These are phyloP conservation scores for Capitulum mitella DNA, from an alignment of 2,888 invertebrate genomes.

Conservation along the genomic window DNA sequence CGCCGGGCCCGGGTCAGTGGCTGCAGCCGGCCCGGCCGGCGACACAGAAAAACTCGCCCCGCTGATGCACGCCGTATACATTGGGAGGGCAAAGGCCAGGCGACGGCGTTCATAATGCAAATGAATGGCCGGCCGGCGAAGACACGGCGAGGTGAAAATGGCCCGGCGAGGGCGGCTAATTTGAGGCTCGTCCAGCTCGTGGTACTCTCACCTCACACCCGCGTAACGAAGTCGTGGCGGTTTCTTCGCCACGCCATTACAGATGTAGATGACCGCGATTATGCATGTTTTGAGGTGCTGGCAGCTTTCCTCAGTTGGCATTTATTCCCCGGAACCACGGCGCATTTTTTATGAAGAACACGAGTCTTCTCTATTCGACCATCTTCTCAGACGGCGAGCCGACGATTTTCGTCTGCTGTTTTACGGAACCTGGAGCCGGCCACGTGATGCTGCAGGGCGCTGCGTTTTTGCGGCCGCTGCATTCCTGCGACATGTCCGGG, in stretches of 20 bases:
- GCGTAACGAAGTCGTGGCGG: neutral
- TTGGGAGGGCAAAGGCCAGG: neutral
- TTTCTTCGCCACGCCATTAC: neutral
- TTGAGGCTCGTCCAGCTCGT: neutral
- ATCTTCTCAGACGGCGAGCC: neutral
- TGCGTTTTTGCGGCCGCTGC: too few relatives aligned
- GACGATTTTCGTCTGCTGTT: neutral
- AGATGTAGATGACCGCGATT: neutral
- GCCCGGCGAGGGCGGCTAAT: neutral
- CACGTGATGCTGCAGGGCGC: too few relatives aligned
- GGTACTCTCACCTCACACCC: neutral
- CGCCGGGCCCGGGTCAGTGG: neutral
- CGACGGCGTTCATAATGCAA: neutral
- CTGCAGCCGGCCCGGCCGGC: neutral
- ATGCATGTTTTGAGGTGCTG: neutral
- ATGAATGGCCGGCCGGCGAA: neutral
- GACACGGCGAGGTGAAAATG: neutral
- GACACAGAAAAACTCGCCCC: neutral
- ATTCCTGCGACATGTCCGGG: too few relatives aligned
- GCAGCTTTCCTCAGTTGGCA: neutral
- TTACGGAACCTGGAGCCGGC: neutral
- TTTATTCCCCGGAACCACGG: neutral
- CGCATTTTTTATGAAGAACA: neutral
- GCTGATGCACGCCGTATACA: neutral
- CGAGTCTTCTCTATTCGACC: neutral